Conservation (phyloP, 2,888 invertebrate species). For the Loripinus fragilis region DNA sequence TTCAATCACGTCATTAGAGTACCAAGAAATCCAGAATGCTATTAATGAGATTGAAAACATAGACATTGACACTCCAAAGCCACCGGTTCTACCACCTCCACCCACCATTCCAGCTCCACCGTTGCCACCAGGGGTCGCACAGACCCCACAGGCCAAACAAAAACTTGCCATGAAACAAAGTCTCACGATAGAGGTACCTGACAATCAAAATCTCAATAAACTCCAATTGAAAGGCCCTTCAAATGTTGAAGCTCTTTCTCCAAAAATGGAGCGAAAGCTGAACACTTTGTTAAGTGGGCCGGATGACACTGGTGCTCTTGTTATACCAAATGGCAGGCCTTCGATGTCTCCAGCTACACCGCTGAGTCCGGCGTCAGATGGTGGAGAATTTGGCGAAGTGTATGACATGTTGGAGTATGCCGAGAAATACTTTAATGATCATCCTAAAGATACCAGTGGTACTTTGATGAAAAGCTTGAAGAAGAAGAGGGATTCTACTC, state of each 20-base stretch:
- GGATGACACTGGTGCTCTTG: conserved; percentile 19
- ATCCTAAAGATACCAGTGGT: conserved; percentile 84
- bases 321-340: conserved; percentile 48
- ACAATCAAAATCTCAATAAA: conserved; percentile 46
- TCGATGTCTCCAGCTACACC: conserved; percentile 47
- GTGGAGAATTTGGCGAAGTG: conserved; percentile 75
- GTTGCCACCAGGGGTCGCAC: conserved; percentile 56
- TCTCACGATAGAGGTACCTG: conserved; percentile 49
- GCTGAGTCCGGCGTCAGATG: conserved; percentile 52
- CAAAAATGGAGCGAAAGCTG: conserved; percentile 67
- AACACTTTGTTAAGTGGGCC: conserved; percentile 56
- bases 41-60: conserved; percentile 65
- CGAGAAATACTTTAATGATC: conserved; percentile 95
- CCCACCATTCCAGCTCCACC: conserved; percentile 65
- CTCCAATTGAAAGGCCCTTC: conserved; percentile 50
- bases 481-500: conserved; percentile 72
- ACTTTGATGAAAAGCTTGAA: conserved; percentile 78
- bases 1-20: conserved; percentile 53
- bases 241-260: conserved; percentile 67
- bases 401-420: conserved; percentile 96
- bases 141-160: conserved; percentile 44
- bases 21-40: conserved; percentile 65
- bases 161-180: conserved; percentile 50
- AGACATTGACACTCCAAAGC: conserved; percentile 44
- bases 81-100: conserved; percentile 61